Evolutionary conservation across 2,113 vertebrate species (phyloP), one percentile per base, ranked within the genome.

Genomic region (Aleadryas rufinucha): DNA sequence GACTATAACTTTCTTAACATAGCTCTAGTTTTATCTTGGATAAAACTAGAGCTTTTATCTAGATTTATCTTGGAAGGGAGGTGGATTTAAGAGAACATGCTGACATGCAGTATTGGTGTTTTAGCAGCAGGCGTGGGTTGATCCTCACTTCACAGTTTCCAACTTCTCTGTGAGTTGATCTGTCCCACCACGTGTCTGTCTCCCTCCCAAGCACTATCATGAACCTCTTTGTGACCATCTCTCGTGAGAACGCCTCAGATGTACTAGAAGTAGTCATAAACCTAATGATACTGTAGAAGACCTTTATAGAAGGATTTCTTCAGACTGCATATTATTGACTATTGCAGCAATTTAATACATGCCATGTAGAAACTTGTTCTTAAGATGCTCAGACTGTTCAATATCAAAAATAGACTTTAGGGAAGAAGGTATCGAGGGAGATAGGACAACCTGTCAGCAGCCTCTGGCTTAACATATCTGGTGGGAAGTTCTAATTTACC

Each of bases 401-500:
- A 22, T 57, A 54, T 35, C 41, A 74, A 93, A 94, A 90, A 52
- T 17, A 81, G 31, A 57, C 35, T 57, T 27, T 39, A 86, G 56
- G 30, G 79, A 56, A 79, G 74, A 87, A 63, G 65, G 52, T 56
- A 54, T 10, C 1, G 23, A 72, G 61, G 52, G 70, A 89, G 77
- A 65, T 4, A 69, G 77, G 77, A 78, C 84, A 92, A 95, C 57
- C 84, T 2, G 4, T 91, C 65, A 91, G 87, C 79, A 86, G 72
- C 83, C 93, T 90, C 70, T 93, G 90, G 72, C 76, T 88, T 83
- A 77, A 68, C 72, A 18, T 81, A 82, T 76, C 90, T 92, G 50
- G 80, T 90, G 68, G 93, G 85, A 91, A 96, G 54, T 88, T 86
- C 44, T 91, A 39, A 87, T 94, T 96, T 80, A 78, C 82, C 56